These are phyloP conservation scores for Otus scops DNA, from an alignment of 2,797 vertebrate species.

Conservation along the genomic window DNA sequence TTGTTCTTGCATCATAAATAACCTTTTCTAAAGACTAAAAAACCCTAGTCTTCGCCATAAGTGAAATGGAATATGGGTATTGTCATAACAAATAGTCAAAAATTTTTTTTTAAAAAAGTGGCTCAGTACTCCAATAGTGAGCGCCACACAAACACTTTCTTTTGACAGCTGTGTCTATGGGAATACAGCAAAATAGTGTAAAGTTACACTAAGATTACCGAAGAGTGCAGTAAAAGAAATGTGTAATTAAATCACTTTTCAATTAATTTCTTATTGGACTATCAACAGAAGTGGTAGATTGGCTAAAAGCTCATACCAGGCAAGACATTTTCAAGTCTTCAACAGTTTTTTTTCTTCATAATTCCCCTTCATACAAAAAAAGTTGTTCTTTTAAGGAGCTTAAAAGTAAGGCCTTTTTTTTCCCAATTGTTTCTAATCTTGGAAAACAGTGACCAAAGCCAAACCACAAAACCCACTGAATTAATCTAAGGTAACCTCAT, in stretches of 20 bases:
- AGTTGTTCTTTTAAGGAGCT: neutral
- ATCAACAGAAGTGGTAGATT: neutral
- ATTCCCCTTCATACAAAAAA: neutral
- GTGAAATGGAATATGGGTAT: neutral
- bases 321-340: neutral
- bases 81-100: neutral
- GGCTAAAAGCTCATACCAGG: neutral
- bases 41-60: neutral
- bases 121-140: neutral
- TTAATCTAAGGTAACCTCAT: neutral
- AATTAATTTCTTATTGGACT: neutral
- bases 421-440: neutral
- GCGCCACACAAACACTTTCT: neutral
- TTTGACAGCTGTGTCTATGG: neutral
- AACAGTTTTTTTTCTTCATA: neutral
- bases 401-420: neutral
- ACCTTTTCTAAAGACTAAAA: neutral
- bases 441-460: neutral
- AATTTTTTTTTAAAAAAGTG: no score
- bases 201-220: neutral
- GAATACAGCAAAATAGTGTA: neutral
- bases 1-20: neutral
- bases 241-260: neutral
- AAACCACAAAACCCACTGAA: neutral
- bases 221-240: neutral